Evolutionary conservation across 2,797 vertebrate genomes (phyloP).

Genomic region (Rhynchonycteris naso): DNA sequence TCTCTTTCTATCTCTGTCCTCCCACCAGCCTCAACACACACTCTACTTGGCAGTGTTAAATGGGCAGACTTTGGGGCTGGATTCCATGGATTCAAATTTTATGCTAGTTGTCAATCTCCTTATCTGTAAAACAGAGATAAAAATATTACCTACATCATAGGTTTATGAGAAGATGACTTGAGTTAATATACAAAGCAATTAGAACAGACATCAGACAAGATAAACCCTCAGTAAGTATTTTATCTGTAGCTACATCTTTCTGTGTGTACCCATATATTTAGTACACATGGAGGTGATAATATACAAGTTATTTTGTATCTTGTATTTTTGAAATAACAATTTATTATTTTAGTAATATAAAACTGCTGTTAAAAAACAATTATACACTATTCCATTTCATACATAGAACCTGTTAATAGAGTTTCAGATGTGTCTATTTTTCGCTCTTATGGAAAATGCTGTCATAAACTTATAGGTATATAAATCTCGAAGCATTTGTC

Average conservation of each 20-base stretch:
- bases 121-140: not conserved
- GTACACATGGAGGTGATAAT: not conserved
- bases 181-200: not conserved
- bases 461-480: not conserved
- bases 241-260: not conserved
- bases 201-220: not conserved
- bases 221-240: not conserved
- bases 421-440: conserved; percentile 23
- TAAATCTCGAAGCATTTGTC: conserved; percentile 32
- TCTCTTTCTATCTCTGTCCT: not conserved
- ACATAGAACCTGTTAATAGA: not conserved
- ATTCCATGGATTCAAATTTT: not conserved
- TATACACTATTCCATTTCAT: not conserved
- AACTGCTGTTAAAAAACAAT: not conserved
- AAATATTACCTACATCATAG: not conserved
- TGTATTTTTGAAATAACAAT: not conserved
- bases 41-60: not conserved
- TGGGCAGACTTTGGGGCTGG: not conserved
- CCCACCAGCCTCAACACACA: not conserved
- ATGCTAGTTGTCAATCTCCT: not conserved
- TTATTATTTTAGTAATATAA: not conserved
- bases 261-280: not conserved
- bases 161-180: not conserved
- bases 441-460: not conserved
- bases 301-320: conserved; percentile 21